phyloP scores from a whole-genome alignment of 2,113 vertebrate species.

The Chlamydotis undulata region DNA sequence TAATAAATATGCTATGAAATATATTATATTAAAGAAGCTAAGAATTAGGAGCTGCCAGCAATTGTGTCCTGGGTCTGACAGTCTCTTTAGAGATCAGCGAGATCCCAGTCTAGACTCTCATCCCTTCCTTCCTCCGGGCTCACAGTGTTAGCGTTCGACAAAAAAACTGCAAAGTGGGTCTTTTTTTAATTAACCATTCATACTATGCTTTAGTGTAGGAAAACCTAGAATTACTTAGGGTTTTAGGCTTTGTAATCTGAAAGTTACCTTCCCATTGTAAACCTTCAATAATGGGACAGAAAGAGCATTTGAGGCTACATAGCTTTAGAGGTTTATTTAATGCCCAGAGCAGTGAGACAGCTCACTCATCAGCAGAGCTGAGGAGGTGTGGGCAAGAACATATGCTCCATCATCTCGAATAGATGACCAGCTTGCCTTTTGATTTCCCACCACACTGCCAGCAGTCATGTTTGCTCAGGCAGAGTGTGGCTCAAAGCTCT shows the following conservation, averaged over 20 bases:
- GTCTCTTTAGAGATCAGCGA: background rate
- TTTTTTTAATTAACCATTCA: background rate
- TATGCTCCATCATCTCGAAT: background rate
- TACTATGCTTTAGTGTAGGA: background rate
- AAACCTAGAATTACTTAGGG: background rate
- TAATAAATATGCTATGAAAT: constrained; percentile 11
- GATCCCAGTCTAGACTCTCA: background rate
- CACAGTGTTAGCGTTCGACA: background rate
- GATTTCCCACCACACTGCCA: background rate
- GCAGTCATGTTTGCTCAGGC: constrained; percentile 7
- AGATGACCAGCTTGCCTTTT: background rate
- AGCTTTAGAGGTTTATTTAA: background rate
- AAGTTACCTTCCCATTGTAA: background rate
- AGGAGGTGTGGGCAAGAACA: constrained; percentile 29
- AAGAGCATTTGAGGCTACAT: background rate
- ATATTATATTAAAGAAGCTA: background rate
- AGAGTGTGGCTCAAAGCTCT: background rate
- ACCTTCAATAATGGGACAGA: background rate
- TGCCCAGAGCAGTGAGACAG: background rate
- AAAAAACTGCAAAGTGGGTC: accelerated
- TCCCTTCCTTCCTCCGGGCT: accelerated
- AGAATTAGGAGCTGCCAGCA: background rate
- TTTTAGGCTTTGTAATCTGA: accelerated
- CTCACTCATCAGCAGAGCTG: background rate
- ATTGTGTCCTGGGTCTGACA: background rate